Evolutionary conservation across 2,888 invertebrate genomes (phyloP).

Genomic region (Polymixis lichenea): DNA sequence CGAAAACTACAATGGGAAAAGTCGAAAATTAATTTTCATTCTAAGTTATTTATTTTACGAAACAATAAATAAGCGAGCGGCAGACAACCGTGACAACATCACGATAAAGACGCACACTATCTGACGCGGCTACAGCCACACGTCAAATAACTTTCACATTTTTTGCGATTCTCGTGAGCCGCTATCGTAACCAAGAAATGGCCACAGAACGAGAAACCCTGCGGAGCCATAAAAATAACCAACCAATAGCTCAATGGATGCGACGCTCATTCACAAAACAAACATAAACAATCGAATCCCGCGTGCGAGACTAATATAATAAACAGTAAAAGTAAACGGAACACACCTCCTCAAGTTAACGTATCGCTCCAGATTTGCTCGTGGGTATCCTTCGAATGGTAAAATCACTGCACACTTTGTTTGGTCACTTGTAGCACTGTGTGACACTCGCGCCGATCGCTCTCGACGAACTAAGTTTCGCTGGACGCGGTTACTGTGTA

Average conservation of each 20-base stretch:
- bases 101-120: constrained; percentile 67
- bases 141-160: constrained; percentile 82
- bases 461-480: constrained; percentile 65
- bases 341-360: constrained; percentile 81
- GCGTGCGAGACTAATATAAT: constrained; percentile 49
- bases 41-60: constrained; percentile 23
- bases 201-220: constrained; percentile 41
- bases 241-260: constrained; percentile 67
- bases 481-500: constrained; percentile 66
- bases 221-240: constrained; percentile 65
- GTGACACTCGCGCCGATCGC: constrained; percentile 79
- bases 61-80: constrained; percentile 65
- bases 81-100: constrained; percentile 74
- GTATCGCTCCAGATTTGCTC: constrained; percentile 86
- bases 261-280: constrained; percentile 73
- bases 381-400: constrained; percentile 76
- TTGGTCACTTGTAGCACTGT: constrained; percentile 76
- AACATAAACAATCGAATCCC: constrained; percentile 68
- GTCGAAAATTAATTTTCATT: constrained; percentile 26
- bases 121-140: constrained; percentile 55
- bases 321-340: constrained; percentile 57
- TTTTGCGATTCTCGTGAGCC: constrained; percentile 69
- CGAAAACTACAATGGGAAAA: constrained; percentile 26
- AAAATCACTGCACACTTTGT: constrained; percentile 72
- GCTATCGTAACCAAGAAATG: constrained; percentile 52